A percentile compares a stretch with the other conserved stretches of the same genome.
These are phyloP conservation scores for Exocentrus adspersus DNA, from an alignment of 2,888 invertebrate genomes.

Conservation along the genomic window DNA sequence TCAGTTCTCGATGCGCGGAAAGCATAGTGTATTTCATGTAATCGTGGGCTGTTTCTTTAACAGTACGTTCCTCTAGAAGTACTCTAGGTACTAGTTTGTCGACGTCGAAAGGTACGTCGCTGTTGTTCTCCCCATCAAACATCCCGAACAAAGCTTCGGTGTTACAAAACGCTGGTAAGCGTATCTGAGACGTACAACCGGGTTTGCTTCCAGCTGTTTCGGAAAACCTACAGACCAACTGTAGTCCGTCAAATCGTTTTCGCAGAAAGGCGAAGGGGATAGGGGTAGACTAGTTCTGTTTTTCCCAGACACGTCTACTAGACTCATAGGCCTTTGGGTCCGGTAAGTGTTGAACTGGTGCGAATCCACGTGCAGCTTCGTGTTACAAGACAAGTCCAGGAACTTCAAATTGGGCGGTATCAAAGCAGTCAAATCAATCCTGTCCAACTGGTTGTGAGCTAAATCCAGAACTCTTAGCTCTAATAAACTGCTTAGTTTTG, in stretches of 20 bases:
- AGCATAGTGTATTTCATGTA: constrained; percentile 87
- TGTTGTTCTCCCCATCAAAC: constrained; percentile 81
- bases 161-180: constrained; percentile 81
- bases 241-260: constrained; percentile 71
- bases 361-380: constrained; percentile 83
- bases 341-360: constrained; percentile 82
- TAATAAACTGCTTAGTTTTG: constrained; percentile 78
- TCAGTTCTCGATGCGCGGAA: constrained; percentile 80
- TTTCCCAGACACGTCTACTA: constrained; percentile 86
- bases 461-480: constrained; percentile 83
- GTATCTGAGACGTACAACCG: constrained; percentile 80
- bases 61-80: constrained; percentile 80
- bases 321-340: constrained; percentile 81
- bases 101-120: constrained; percentile 74
- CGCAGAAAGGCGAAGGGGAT: constrained; percentile 63
- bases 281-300: constrained; percentile 76
- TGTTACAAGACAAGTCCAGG: constrained; percentile 85
- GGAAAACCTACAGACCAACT: constrained; percentile 88
- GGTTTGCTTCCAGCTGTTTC: constrained; percentile 82
- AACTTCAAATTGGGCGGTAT: constrained; percentile 87
- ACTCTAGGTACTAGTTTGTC: constrained; percentile 83
- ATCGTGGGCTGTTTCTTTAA: constrained; percentile 82
- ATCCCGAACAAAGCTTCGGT: constrained; percentile 85
- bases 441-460: constrained; percentile 86
- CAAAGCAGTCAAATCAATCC: constrained; percentile 78